Conservation (phyloP, 2,888 invertebrate species). For the Trilocha varians region DNA sequence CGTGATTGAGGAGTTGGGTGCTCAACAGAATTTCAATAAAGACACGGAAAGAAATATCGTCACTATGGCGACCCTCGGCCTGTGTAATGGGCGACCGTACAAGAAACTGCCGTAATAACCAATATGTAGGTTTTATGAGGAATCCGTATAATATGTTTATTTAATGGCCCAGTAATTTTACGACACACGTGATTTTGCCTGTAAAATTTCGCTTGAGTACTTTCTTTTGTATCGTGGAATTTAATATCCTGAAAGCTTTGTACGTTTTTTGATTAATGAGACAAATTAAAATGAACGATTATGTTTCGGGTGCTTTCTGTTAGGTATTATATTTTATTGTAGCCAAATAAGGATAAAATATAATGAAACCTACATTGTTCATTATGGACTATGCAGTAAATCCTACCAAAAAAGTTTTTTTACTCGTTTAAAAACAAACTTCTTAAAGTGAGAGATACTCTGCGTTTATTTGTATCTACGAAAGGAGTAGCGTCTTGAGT, state of each 20-base stretch:
- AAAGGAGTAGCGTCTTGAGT: too few relatives aligned
- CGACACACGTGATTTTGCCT: conserved; percentile 26
- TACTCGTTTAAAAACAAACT: too few relatives aligned
- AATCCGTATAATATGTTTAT: conserved; percentile 53
- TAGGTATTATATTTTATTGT: too few relatives aligned
- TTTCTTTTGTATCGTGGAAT: conserved; percentile 8
- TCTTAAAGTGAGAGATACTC: too few relatives aligned
- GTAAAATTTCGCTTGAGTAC: conserved; percentile 15
- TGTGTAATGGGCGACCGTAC: conserved; percentile 34
- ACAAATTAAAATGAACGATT: too few relatives aligned
- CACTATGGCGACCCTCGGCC: conserved; percentile 26
- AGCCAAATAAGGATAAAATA: too few relatives aligned
- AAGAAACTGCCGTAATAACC: conserved; percentile 41
- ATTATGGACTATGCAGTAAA: too few relatives aligned
- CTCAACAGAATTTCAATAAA: conserved; percentile 64
- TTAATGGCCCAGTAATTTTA: conserved; percentile 44
- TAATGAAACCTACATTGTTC: too few relatives aligned
- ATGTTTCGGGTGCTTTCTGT: too few relatives aligned
- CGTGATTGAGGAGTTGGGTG: conserved; percentile 41
- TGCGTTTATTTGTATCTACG: too few relatives aligned
- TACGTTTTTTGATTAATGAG: not conserved
- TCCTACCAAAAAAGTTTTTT: too few relatives aligned
- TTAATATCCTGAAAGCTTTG: not conserved
- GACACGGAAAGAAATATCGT: conserved; percentile 50
- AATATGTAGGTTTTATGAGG: conserved; percentile 56